These are phyloP conservation scores for Oscheius onirici DNA, from an alignment of 2,888 invertebrate genomes.

Conservation along the genomic window DNA sequence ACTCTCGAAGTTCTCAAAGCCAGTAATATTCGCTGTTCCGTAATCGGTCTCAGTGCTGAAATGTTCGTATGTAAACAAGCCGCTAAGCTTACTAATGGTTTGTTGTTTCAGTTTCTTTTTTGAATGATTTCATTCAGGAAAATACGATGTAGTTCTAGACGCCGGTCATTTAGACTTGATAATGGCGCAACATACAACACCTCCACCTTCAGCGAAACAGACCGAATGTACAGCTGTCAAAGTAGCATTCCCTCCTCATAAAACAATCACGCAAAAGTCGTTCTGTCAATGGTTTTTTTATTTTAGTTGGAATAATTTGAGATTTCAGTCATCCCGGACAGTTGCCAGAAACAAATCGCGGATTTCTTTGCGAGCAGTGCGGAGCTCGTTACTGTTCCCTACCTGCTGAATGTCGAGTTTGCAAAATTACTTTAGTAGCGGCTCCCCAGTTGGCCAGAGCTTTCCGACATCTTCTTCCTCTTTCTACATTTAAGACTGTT, in stretches of 20 bases:
- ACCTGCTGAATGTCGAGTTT: slow-evolving; percentile 94
- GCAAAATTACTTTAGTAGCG: slow-evolving; percentile 93
- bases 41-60: slow-evolving; percentile 94
- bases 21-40: slow-evolving; percentile 86
- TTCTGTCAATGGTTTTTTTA: slow-evolving; percentile 63
- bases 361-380: slow-evolving; percentile 81
- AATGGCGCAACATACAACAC: slow-evolving; percentile 74
- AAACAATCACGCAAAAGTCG: slow-evolving; percentile 45
- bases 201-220: slow-evolving; percentile 61
- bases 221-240: slow-evolving; percentile 58
- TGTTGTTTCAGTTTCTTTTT: background rate
- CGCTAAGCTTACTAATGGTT: slow-evolving; percentile 83
- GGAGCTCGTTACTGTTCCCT: slow-evolving; percentile 96
- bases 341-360: slow-evolving; percentile 59
- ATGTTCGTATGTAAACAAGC: slow-evolving; percentile 88
- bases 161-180: slow-evolving; percentile 80
- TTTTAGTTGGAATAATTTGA: background rate
- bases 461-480: slow-evolving; percentile 55
- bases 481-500: slow-evolving; percentile 42
- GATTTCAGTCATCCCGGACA: slow-evolving; percentile 51
- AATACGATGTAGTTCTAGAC: slow-evolving; percentile 84
- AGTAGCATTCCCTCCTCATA: slow-evolving; percentile 68
- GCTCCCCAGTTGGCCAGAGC: slow-evolving; percentile 82
- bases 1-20: slow-evolving; percentile 80
- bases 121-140: slow-evolving; percentile 36